Evolutionary conservation across 2,113 vertebrate genomes (phyloP).

Genomic region (Psammodynastes pulverulentus): DNA sequence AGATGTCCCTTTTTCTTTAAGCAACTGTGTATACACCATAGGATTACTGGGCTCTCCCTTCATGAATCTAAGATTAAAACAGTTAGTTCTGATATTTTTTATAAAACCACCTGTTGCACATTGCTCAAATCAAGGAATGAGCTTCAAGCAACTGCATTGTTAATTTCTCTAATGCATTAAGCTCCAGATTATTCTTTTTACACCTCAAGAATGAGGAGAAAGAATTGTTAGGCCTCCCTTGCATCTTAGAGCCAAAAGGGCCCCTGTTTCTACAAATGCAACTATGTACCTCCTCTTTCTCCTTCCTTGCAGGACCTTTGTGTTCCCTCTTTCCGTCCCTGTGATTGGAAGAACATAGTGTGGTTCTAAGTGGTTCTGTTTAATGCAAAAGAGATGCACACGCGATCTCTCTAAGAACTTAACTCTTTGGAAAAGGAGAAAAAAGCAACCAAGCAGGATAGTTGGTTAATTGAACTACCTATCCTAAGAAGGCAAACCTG

Average conservation of each 20-base stretch:
- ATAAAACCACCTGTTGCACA: conserved; percentile 54
- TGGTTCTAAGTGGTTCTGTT: background rate
- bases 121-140: conserved; percentile 42
- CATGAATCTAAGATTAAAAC: conserved; percentile 50
- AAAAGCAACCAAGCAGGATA: conserved; percentile 35
- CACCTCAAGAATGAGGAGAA: background rate
- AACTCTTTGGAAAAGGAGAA: conserved; percentile 22
- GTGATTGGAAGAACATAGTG: background rate
- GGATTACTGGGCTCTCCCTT: conserved; percentile 57
- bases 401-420: background rate
- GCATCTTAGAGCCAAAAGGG: background rate
- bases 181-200: background rate
- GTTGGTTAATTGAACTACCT: conserved; percentile 9
- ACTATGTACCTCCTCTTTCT: background rate
- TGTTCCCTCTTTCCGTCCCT: background rate
- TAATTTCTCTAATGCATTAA: background rate
- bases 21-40: conserved; percentile 77
- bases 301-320: background rate
- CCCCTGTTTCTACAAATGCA: background rate
- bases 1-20: conserved; percentile 68
- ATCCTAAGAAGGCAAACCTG: conserved; percentile 9
- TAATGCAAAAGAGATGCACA: background rate
- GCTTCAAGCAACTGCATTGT: conserved; percentile 4
- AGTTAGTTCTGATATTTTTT: conserved; percentile 43
- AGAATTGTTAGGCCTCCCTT: background rate